phyloP scores from a whole-genome alignment of 1,140 invertebrate species.

The Mactra quadrangularis region DNA sequence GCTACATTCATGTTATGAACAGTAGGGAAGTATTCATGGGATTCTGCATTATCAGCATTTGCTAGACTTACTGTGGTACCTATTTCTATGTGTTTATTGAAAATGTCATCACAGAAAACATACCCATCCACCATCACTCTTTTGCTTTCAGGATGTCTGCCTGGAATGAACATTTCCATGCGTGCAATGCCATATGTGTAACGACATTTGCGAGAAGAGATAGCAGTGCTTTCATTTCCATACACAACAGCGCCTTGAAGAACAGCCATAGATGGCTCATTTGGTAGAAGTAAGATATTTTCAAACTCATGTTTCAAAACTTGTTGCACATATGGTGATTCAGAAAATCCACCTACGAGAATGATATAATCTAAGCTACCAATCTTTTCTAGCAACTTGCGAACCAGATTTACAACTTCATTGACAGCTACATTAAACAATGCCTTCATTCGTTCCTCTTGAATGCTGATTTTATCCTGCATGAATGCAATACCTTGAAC shows the following conservation, averaged over 20 bases:
- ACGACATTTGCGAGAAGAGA: constrained; percentile 54
- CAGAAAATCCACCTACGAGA: constrained; percentile 65
- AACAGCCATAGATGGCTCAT: constrained; percentile 54
- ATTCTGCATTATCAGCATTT: constrained; percentile 29
- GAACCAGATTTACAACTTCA: not conserved
- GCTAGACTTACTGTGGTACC: constrained; percentile 55
- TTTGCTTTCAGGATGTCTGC: constrained; percentile 34
- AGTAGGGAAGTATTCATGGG: constrained; percentile 61
- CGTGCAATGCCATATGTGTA: constrained; percentile 66
- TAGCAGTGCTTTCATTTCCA: constrained; percentile 57
- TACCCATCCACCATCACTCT: constrained; percentile 27
- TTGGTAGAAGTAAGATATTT: constrained; percentile 53
- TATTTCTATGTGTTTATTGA: constrained; percentile 64
- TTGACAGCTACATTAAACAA: constrained; percentile 12
- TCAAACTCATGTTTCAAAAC: constrained; percentile 57
- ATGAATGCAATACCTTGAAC: not conserved
- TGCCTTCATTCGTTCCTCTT: not conserved
- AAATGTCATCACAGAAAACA: constrained; percentile 63
- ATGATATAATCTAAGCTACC: constrained; percentile 44
- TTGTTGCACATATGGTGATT: constrained; percentile 57
- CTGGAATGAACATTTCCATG: constrained; percentile 36
- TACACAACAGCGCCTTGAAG: constrained; percentile 65
- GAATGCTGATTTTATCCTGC: constrained; percentile 7
- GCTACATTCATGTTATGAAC: constrained; percentile 24
- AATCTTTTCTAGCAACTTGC: not conserved